These are phyloP conservation scores for Gallinago jamesoni DNA, from an alignment of 2,113 vertebrate species.

Conservation along the genomic window DNA sequence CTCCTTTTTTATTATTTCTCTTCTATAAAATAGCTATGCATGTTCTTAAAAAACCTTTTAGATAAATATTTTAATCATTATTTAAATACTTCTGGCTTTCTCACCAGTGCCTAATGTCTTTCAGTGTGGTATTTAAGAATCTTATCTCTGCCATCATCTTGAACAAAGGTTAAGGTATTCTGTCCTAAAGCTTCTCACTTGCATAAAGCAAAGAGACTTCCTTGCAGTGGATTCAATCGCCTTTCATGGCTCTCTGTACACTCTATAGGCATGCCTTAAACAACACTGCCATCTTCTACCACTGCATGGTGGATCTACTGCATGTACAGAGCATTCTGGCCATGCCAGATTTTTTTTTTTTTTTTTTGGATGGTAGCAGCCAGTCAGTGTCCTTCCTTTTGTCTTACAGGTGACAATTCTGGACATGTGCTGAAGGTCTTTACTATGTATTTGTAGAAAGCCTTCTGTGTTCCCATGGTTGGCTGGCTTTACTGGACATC, in stretches of 20 bases:
- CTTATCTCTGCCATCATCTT: background rate
- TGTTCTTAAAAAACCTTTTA: background rate
- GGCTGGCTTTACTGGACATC: background rate
- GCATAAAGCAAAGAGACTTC: background rate
- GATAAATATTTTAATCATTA: background rate
- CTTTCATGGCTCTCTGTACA: background rate
- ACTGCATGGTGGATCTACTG: no score
- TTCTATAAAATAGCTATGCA: background rate
- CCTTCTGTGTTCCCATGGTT: background rate
- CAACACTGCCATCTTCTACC: background rate
- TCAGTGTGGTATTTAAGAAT: background rate
- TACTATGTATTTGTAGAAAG: background rate
- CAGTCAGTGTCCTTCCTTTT: background rate
- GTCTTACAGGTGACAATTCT: background rate
- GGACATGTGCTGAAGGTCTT: background rate
- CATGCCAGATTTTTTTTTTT: background rate
- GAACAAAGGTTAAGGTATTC: background rate
- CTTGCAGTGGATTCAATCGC: background rate
- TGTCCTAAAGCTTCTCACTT: background rate
- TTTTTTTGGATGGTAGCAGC: background rate
- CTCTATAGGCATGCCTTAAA: background rate
- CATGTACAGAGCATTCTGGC: background rate
- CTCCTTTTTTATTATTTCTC: background rate
- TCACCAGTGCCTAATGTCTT: background rate
- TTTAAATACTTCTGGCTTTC: background rate